Evolutionary conservation across 2,888 invertebrate species (phyloP).

Genomic region (Phytoseiulus persimilis): DNA sequence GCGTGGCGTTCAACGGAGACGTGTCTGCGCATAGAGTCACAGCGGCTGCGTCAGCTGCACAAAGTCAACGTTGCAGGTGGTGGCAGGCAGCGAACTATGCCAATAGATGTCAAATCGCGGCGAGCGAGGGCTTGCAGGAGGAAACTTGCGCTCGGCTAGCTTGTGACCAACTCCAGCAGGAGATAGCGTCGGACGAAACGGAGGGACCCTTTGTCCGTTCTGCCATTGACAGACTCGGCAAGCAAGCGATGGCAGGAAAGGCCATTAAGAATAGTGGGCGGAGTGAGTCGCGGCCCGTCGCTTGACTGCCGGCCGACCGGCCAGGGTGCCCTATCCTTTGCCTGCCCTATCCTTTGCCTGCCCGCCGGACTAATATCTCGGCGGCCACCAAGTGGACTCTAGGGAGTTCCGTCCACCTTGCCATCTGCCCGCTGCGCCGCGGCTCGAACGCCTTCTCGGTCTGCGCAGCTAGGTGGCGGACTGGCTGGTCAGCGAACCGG

Average conservation of each 20-base stretch:
- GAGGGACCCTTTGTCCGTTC: too few relatives aligned
- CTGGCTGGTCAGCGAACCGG: neutral
- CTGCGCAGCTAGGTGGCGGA: neutral
- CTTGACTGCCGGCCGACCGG: neutral
- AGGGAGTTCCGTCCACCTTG: conserved; percentile 5
- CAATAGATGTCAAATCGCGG: neutral
- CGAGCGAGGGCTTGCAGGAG: neutral
- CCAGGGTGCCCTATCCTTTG: neutral
- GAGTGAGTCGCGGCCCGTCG: neutral
- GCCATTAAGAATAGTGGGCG: conserved; percentile 5
- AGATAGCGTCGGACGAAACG: neutral
- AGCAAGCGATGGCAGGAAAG: neutral
- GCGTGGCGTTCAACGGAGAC: neutral
- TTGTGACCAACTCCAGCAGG: neutral
- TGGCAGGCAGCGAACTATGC: neutral
- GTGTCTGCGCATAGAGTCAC: neutral
- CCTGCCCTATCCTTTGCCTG: neutral
- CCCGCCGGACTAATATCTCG: neutral
- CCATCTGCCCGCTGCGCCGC: neutral
- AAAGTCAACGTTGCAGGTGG: neutral
- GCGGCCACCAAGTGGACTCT: neutral
- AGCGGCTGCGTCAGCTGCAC: neutral
- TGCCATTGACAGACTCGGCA: too few relatives aligned
- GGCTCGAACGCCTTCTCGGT: neutral
- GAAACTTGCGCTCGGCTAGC: neutral